Base-by-base conservation (phyloP, 2,113 vertebrate species). In the Sciurus niger region DNA sequence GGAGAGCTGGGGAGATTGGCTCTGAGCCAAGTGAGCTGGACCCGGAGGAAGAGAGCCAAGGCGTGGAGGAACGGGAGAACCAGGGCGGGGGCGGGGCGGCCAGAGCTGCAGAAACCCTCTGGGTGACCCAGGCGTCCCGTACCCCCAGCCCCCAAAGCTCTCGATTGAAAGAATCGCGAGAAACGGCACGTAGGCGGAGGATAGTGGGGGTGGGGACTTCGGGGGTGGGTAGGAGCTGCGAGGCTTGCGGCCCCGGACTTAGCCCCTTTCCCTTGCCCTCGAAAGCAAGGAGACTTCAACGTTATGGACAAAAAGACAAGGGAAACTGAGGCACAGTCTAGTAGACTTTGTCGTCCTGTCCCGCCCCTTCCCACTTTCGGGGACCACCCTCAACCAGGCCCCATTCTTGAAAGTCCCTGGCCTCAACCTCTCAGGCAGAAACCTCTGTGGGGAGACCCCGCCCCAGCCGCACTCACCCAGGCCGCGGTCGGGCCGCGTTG, bases 401-500 rank as follows among this genome's bases (percentile, higher is more conserved):
- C 58, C 77, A 28, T 83, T 63, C 82, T 85, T 48, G 46, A 28
- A 85, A 73, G 63, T 83, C 85, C 88, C 83, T 83, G 89, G 84
- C 74, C 77, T 95, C 93, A 55, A 37, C 73, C 90, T 84, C 94
- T 84, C 90, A 51, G 93, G 92, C 86, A 43, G 79, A 88, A 53
- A 93, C 85, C 87, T 90, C 55, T 48, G 48, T 53, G 40, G 5
- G 32, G 95, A 80, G 94, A 88, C 96, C 84, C 85, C 67, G 17
- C 92, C 68, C 86, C 77, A 84, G 90, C 60, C 51, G 20, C 82
- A 98, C 99, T 99, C 97, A 99, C 99, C 99, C 25, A 98, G 99
- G 97, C 99, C 98, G 91, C 99, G 99, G 78, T 99, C 99, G 72
- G 98, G 98, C 96, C 99, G 98, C 89, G 98, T 97, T 92, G 98